Percentiles rank a stretch among this genome's conserved stretches.
Conservation (phyloP, 2,888 invertebrate genomes). For the Melanargia galathea region DNA sequence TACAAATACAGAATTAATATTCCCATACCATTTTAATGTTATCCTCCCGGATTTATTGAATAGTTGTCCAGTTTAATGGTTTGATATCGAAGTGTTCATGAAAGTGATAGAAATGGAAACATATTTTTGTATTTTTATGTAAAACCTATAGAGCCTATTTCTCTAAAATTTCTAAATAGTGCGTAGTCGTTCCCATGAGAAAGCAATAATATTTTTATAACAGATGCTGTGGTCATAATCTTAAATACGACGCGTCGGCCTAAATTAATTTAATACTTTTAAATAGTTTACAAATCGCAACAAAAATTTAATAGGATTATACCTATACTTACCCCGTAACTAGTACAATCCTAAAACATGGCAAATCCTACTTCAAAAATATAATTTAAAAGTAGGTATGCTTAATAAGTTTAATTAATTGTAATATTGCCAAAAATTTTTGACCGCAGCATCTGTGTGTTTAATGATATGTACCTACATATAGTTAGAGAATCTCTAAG, state of each 20-base stretch:
- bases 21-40: constrained; percentile 44
- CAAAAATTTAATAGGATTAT: too few species aligned
- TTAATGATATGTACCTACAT: constrained; percentile 24
- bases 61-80: constrained; percentile 67
- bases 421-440: not conserved
- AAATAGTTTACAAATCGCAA: too few species aligned
- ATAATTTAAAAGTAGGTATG: not conserved
- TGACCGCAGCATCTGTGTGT: constrained; percentile 29
- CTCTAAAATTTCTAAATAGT: constrained; percentile 43
- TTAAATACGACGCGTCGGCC: not conserved
- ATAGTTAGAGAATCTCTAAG: constrained; percentile 36
- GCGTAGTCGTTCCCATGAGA: constrained; percentile 56
- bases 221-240: constrained; percentile 27
- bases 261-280: not conserved
- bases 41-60: constrained; percentile 49
- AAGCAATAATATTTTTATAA: constrained; percentile 34
- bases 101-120: constrained; percentile 72
- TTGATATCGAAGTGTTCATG: constrained; percentile 77
- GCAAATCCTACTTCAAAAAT: not conserved
- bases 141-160: constrained; percentile 56
- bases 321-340: too few species aligned
- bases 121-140: constrained; percentile 77
- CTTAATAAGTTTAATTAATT: not conserved
- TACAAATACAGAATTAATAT: constrained; percentile 45
- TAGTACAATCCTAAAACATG: too few species aligned